phyloP scores from a whole-genome alignment of 2,888 invertebrate species.

The Erannis defoliaria region DNA sequence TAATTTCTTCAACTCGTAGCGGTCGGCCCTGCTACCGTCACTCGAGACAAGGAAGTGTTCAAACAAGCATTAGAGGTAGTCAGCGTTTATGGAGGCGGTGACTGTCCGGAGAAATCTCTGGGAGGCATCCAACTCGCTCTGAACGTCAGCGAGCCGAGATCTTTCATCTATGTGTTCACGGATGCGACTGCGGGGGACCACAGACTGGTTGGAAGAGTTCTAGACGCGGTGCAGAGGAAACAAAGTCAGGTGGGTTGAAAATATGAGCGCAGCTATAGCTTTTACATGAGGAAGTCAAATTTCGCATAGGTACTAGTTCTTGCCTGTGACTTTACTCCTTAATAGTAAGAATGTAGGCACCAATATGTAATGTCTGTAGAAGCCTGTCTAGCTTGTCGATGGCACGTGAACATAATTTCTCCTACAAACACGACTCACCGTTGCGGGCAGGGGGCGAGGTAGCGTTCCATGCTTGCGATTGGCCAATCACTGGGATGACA shows the following conservation, averaged over 20 bases:
- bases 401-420: too few relatives aligned
- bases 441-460: too few relatives aligned
- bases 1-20: slow-evolving; percentile 68
- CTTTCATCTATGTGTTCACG: slow-evolving; percentile 92
- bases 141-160: slow-evolving; percentile 88
- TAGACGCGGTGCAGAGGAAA: slow-evolving; percentile 90
- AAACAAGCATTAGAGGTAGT: slow-evolving; percentile 85
- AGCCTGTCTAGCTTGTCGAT: too few relatives aligned
- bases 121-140: slow-evolving; percentile 89
- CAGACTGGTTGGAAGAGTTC: slow-evolving; percentile 86
- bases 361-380: too few relatives aligned
- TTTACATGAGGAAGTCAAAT: too few relatives aligned
- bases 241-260: slow-evolving; percentile 87
- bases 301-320: too few relatives aligned
- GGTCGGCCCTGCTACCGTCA: slow-evolving; percentile 88
- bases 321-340: too few relatives aligned
- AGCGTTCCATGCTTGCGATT: too few relatives aligned
- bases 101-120: slow-evolving; percentile 91
- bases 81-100: slow-evolving; percentile 89
- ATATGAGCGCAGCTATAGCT: neutral
- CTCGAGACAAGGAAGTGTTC: slow-evolving; percentile 87
- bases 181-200: slow-evolving; percentile 91
- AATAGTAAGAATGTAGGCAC: too few relatives aligned
- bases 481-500: too few relatives aligned
- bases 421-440: too few relatives aligned